These are phyloP conservation scores for Hozukius guyotensis DNA, from an alignment of 2,797 vertebrate genomes.

Conservation along the genomic window DNA sequence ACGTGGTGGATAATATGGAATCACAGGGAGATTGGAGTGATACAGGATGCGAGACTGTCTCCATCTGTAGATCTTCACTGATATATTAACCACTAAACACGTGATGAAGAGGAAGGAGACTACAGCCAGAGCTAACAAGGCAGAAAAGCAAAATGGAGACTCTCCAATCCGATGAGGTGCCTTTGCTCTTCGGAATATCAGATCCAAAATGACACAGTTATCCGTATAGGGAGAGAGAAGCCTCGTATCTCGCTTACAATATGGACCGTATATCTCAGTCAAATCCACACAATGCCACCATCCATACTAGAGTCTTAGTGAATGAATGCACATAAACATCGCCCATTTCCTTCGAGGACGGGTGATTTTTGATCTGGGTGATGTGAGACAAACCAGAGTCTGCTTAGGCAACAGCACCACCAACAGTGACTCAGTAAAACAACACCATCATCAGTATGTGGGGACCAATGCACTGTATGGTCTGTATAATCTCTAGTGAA, in stretches of 20 bases:
- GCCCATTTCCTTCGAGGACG: slow-evolving; percentile 1
- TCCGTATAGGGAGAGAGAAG: neutral
- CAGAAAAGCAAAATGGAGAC: slow-evolving; percentile 79
- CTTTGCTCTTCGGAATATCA: slow-evolving; percentile 6
- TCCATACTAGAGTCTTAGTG: neutral
- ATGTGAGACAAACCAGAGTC: neutral
- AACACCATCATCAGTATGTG: neutral
- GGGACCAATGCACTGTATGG: neutral
- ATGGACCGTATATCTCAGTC: neutral
- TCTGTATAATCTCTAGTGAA: neutral
- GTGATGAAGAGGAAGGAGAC: too few species aligned
- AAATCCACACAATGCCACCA: neutral
- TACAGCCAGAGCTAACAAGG: slow-evolving; percentile 49
- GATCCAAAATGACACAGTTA: neutral
- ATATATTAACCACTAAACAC: too few species aligned
- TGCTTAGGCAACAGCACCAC: slow-evolving; percentile 78
- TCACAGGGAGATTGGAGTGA: too few species aligned
- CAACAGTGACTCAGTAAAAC: slow-evolving; percentile 54
- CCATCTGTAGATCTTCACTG: too few species aligned
- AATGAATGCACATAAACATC: neutral
- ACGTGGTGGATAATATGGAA: too few species aligned
- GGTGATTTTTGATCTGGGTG: neutral
- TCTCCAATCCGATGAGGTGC: slow-evolving; percentile 16
- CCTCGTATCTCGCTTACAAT: neutral
- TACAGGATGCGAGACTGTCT: fast-evolving